Evolutionary conservation across 2,113 vertebrate genomes (phyloP).

Genomic region (Platysteira castanea): DNA sequence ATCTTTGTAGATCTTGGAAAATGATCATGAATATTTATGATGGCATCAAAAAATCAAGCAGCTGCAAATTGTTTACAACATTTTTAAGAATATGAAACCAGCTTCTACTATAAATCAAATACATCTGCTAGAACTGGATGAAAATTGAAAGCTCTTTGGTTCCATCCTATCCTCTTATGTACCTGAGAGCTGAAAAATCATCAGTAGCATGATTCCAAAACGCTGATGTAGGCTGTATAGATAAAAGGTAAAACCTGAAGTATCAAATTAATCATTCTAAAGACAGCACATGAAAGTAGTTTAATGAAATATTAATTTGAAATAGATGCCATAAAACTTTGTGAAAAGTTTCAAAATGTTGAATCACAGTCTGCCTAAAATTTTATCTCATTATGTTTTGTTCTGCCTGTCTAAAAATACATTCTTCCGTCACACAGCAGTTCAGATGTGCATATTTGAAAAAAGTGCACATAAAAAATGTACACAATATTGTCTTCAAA

Average conservation of each 20-base stretch:
- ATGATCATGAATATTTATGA: conserved; percentile 59
- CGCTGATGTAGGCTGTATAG: background rate
- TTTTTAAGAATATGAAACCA: conserved; percentile 56
- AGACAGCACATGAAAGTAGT: conserved; percentile 1
- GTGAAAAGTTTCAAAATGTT: background rate
- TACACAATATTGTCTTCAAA: background rate
- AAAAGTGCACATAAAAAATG: background rate
- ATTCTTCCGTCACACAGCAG: background rate
- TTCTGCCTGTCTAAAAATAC: background rate
- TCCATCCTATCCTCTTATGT: background rate
- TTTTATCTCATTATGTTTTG: background rate
- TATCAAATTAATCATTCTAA: background rate
- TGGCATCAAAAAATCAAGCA: conserved; percentile 59
- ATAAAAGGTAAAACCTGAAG: conserved; percentile 26
- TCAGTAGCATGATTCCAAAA: conserved; percentile 28
- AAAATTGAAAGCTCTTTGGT: conserved; percentile 1
- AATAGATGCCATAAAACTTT: conserved; percentile 4
- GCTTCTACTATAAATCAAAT: conserved; percentile 45
- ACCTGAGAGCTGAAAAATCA: background rate
- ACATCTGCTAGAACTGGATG: conserved; percentile 15
- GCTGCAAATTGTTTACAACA: conserved; percentile 51
- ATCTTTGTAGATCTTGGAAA: conserved; percentile 49
- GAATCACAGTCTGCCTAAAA: background rate
- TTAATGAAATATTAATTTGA: conserved; percentile 42
- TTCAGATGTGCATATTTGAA: background rate